Percentiles rank a stretch among this genome's conserved stretches.
Conservation (phyloP, 2,797 vertebrate genomes). For the Eptatretus atami region DNA sequence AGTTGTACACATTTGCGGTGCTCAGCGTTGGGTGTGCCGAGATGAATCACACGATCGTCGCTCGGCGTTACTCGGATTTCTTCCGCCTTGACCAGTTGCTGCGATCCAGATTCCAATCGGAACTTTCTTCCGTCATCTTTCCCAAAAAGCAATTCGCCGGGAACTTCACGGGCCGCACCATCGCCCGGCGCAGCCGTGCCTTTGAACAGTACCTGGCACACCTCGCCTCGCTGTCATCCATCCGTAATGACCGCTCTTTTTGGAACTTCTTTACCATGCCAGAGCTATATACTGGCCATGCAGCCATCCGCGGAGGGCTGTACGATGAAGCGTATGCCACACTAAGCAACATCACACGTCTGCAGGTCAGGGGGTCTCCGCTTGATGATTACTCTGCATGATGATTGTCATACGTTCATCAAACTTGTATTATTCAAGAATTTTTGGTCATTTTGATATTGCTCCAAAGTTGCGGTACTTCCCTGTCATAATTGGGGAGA, state of each 20-base stretch:
- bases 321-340: constrained; percentile 37
- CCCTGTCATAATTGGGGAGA: too few relatives aligned
- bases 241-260: constrained; percentile 25
- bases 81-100: constrained; percentile 34
- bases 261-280: constrained; percentile 50
- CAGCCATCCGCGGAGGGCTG: constrained; percentile 33
- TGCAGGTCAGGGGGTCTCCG: constrained; percentile 31
- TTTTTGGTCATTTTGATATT: too few relatives aligned
- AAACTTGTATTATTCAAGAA: too few relatives aligned
- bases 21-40: constrained; percentile 29
- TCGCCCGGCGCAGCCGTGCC: constrained; percentile 55
- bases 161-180: constrained; percentile 59
- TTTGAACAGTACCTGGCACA: constrained; percentile 67
- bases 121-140: constrained; percentile 40
- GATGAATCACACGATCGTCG: constrained; percentile 30
- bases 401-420: too few relatives aligned
- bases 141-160: constrained; percentile 49
- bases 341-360: constrained; percentile 37
- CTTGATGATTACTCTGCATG: too few relatives aligned
- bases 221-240: constrained; percentile 27
- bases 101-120: constrained; percentile 24
- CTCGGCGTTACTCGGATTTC: constrained; percentile 59
- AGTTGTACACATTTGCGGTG: constrained; percentile 71
- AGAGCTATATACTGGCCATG: constrained; percentile 33
- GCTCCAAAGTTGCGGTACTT: too few relatives aligned